Evolutionary conservation across 2,113 vertebrate species (phyloP), one percentile per base, ranked within the genome.

Genomic region (Typhlomys cinereus): DNA sequence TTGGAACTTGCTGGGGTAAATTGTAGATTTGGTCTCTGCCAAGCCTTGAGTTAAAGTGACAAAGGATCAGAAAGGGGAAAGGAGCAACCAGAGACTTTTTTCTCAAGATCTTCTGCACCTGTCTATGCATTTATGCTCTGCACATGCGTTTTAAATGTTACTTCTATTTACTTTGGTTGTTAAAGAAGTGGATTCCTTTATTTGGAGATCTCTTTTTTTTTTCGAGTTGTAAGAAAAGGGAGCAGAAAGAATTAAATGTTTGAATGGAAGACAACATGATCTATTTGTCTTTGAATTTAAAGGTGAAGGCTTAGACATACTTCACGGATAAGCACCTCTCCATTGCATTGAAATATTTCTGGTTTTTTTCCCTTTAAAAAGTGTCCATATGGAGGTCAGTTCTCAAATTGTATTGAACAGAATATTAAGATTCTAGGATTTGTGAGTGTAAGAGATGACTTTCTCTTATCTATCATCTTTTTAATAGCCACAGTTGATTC

Each of bases 241-340:
- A 10, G 10, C 1, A 27, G 9, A 39, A 36, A 83, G 9, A 48
- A 69, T 29, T 69, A 67, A 52, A 76, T 21, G 61, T 84, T 50
- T 79, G 36, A 95, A 36, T 57, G 27, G 39, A 66, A 83, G 25
- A 52, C 50, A 31, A n/a, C 80, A 34, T 82, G 18, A 57, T 57
- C 2, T 61, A 21, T 62, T 83, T 79, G 36, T 79, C 44, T 25
- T 59, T 85, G 62, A 83, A 85, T 87, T 94, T 85, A 87, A 89
- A 84, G 36, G 66, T 74, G 54, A 92, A 90, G 23, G 41, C 57
- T 25, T 69, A 44, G 29, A 13, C 4, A 21, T 7, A 34, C 23
- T 12, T 41, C 3, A 13, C 13, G 41, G 31, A 61, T 59, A 79
- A 88, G 36, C 11, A 76, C 14, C 0, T 84, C 10, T 75, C 44